Evolutionary conservation across 2,797 vertebrate species (phyloP).

Genomic region (Coranthus polyacanthus): DNA sequence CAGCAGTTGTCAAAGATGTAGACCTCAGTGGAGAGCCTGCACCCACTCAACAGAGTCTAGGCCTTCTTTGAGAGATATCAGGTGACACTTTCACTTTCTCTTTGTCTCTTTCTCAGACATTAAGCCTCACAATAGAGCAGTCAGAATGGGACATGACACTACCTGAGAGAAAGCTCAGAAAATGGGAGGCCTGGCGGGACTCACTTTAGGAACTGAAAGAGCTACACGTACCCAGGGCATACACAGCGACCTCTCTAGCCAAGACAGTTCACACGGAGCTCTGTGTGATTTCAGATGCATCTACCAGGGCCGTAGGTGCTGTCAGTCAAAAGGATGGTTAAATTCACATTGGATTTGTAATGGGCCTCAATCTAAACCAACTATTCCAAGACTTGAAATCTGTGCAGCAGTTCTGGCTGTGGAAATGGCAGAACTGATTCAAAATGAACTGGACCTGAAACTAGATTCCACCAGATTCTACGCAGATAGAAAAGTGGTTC

Average conservation of each 20-base stretch:
- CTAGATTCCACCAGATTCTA: constrained; percentile 6
- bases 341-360: not conserved
- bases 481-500: constrained; percentile 11
- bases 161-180: not conserved
- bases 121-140: constrained; percentile 9
- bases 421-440: constrained; percentile 7
- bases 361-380: constrained; percentile 13
- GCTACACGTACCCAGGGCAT: not conserved
- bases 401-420: not conserved
- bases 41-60: too few relatives aligned
- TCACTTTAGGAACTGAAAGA: constrained; percentile 7
- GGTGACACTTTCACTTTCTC: constrained; percentile 16
- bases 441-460: not conserved
- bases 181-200: constrained; percentile 17
- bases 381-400: constrained; percentile 19
- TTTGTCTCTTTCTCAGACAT: accelerated
- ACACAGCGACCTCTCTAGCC: not conserved
- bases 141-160: constrained; percentile 31
- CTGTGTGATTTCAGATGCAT: constrained; percentile 5
- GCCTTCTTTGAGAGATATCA: not conserved
- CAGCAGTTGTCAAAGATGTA: not conserved
- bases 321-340: not conserved
- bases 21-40: constrained; percentile 1
- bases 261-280: constrained; percentile 4
- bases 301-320: not conserved